Evolutionary conservation across 1,140 invertebrate species (phyloP).

Genomic region (Patella vulgata): DNA sequence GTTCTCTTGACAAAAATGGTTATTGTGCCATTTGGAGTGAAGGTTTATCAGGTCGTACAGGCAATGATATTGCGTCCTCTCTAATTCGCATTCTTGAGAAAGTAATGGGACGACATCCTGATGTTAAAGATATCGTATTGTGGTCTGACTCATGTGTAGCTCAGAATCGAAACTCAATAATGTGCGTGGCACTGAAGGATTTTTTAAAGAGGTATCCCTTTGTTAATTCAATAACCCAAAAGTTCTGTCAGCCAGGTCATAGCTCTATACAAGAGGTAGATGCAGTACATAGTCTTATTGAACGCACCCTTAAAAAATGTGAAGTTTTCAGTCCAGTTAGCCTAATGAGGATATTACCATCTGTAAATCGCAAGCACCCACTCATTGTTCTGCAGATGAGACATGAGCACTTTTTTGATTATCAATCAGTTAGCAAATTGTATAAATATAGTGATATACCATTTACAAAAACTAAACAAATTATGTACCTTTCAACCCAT

Average conservation of each 20-base stretch:
- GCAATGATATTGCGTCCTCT: constrained; percentile 41
- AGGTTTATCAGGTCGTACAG: constrained; percentile 21
- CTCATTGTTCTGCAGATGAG: too few relatives aligned
- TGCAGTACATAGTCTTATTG: constrained; percentile 29
- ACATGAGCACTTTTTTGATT: too few relatives aligned
- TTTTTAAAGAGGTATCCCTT: constrained; percentile 20
- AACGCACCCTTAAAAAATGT: constrained; percentile 16
- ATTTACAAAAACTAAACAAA: too few relatives aligned
- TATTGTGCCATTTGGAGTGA: constrained; percentile 36
- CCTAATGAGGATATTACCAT: constrained; percentile 26
- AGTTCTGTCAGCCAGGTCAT: constrained; percentile 38
- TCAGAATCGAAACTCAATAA: too few relatives aligned
- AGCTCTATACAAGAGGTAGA: constrained; percentile 35
- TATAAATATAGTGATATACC: too few relatives aligned
- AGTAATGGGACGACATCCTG: constrained; percentile 16
- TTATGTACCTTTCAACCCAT: too few relatives aligned
- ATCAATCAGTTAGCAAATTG: too few relatives aligned
- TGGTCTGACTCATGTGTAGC: constrained; percentile 14
- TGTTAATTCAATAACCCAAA: constrained; percentile 22
- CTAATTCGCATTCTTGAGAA: constrained; percentile 26
- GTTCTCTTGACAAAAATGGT: constrained; percentile 20
- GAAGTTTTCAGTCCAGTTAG: constrained; percentile 39
- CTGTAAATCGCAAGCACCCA: too few relatives aligned
- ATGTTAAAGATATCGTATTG: constrained; percentile 13
- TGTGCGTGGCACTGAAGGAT: constrained; percentile 3